Base-by-base conservation (phyloP, 92 coral and sea anemone genomes). In the Parazoanthus atlanticus region DNA sequence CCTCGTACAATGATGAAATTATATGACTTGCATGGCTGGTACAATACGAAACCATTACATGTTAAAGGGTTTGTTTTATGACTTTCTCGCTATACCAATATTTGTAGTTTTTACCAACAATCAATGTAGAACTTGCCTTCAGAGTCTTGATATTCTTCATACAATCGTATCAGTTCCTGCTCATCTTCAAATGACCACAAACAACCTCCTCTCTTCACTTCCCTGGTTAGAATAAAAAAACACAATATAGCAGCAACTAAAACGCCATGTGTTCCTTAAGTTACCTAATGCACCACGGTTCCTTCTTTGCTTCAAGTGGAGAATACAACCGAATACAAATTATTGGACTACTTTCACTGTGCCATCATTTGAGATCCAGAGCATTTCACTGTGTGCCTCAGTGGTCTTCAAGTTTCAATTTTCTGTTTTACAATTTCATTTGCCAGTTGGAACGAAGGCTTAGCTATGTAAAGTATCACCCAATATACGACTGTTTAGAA, bases 151-250 rank as follows among this genome's bases (percentile, higher is more conserved):
- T 91, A 89, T 71, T 94, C 95, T n/a, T 97, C 96, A 71, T 94
- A 97, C 64, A 95, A 92, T 71, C 80, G 79, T 61, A 88, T 89
- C 40, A 97, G 85, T 82, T 97, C 98, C 52, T 94, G 96, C 80
- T 97, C 99, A 78, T 97, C 99, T 58, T 97, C 99, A 80, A 84
- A 94, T 19, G 98, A 91, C 94, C 98, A 97, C 2, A 91, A 82
- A n/a, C 93, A 84, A 38, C 93, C 92, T 83, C 90, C 86, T 82
- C 91, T 88, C 73, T 91, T 89, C 43, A 91, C 95, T 29, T 91
- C 85, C 73, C 96, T 93, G 85, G 8, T 21, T 31, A n/a, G 29
- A 21, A 76, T 32, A 30, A 15, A 41, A 43, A 47, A n/a, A n/a
- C 19, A 25, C 2, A 77, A 46, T 33, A n/a, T n/a, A 2, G 65